Evolutionary conservation across 1,140 invertebrate species (phyloP), one percentile per base, ranked within the genome.

Genomic region (Pseudomyrmex sp.): DNA sequence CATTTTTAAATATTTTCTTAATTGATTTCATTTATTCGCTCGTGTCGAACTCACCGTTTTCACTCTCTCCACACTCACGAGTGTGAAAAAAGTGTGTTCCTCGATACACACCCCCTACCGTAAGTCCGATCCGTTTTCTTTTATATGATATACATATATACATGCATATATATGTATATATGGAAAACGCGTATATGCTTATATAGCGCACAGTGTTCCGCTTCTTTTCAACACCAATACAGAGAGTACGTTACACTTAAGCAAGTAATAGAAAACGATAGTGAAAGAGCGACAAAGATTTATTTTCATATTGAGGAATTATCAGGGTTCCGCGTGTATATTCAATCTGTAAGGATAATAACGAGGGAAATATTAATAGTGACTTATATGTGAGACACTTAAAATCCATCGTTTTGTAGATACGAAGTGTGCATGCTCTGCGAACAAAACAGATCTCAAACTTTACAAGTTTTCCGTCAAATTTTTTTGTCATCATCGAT

Each of bases 271-370:
- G 66, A 83, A 35, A 35, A 74, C n/a, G 50, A 15, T 84, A 87
- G 48, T 54, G 62, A 87, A 54, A 44, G 48, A 87, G 83, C 46
- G 26, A 84, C 68, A 88, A 83, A 86, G 70, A 83, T 85, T 90
- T 88, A 90, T 90, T 90, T 91, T 88, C 76, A 73, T 88, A 90
- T 87, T 85, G 85, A 88, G 88, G 88, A 86, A 79, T 35, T 69
- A 91, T 89, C 89, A 91, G 90, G 90, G 89, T 90, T 85, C 74
- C 76, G 79, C 76, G 50, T 80, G 44, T 76, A 80, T 85, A 84
- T 83, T 76, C 69, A 80, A 72, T 83, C 12, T 83, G 35, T 35
- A 88, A 83, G 66, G 62, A 54, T 82, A 88, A 84, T 65, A 62
- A 52, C 35, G 77, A 69, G 46, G 35, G 52, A 70, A 44, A 48